Evolutionary conservation across 2,797 vertebrate species (phyloP).

Genomic region (Phoxinus dragarum): DNA sequence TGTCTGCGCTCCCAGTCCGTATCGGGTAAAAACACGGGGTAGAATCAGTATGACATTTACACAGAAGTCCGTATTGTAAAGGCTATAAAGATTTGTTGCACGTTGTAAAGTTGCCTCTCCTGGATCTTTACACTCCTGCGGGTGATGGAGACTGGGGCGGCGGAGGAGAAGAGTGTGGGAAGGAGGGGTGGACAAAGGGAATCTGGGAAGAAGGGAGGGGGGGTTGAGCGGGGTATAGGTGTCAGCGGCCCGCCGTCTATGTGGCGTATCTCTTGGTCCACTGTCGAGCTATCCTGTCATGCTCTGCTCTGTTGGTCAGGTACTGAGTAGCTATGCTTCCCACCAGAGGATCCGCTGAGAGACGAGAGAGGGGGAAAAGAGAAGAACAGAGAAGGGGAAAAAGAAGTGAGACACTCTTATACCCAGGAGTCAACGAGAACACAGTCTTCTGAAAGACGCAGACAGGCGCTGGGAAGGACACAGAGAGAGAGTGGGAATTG

Average conservation of each 20-base stretch:
- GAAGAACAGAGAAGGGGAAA: not conserved
- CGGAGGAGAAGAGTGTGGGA: not conserved
- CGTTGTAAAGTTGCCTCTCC: slow-evolving; percentile 85
- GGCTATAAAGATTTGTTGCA: slow-evolving; percentile 92
- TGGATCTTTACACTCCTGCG: slow-evolving; percentile 82
- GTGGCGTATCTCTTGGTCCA: slow-evolving; percentile 95
- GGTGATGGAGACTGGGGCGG: slow-evolving; percentile 50
- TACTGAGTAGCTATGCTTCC: slow-evolving; percentile 95
- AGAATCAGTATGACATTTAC: slow-evolving; percentile 89
- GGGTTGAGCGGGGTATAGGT: slow-evolving; percentile 10
- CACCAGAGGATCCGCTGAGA: slow-evolving; percentile 88
- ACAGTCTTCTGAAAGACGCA: slow-evolving; percentile 1
- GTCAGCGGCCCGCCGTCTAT: slow-evolving; percentile 76
- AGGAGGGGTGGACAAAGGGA: slow-evolving; percentile 8
- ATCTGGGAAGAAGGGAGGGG: slow-evolving; percentile 12
- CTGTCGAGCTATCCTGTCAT: slow-evolving; percentile 96
- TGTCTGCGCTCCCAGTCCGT: slow-evolving; percentile 85
- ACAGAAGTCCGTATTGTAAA: slow-evolving; percentile 95
- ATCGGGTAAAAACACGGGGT: slow-evolving; percentile 81
- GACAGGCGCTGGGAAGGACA: not conserved
- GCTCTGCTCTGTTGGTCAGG: slow-evolving; percentile 94
- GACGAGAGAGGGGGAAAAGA: slow-evolving; percentile 1
- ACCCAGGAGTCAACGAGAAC: not conserved
- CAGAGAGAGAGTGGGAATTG: not conserved
- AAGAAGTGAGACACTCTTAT: slow-evolving; percentile 31